Conservation (phyloP, 2,113 vertebrate genomes). For the Platycercus adscitus region DNA sequence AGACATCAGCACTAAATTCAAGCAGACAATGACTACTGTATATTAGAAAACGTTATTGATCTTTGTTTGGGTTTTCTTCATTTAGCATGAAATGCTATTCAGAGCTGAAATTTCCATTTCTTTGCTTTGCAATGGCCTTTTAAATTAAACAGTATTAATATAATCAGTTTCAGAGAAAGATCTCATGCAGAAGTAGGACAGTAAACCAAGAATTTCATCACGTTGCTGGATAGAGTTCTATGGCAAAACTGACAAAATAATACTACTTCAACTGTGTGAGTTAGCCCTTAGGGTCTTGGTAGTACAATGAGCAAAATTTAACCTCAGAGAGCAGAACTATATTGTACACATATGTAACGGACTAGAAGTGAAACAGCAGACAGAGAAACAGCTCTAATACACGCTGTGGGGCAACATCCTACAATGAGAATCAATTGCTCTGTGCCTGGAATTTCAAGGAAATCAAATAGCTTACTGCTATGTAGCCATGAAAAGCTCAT, state of each 20-base stretch:
- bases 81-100: background rate
- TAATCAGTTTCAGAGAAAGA: background rate
- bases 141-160: background rate
- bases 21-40: background rate
- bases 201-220: slow-evolving; percentile 30
- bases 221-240: background rate
- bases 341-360: slow-evolving; percentile 56
- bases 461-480: slow-evolving; percentile 67
- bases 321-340: slow-evolving; percentile 26
- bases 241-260: slow-evolving; percentile 46
- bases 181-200: background rate
- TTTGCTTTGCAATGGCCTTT: background rate
- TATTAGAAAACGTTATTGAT: background rate
- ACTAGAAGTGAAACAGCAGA: slow-evolving; percentile 38
- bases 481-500: slow-evolving; percentile 50
- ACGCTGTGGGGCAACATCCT: slow-evolving; percentile 59
- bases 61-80: background rate
- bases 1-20: background rate
- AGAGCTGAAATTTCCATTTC: background rate
- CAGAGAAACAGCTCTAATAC: slow-evolving; percentile 52
- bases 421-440: slow-evolving; percentile 47
- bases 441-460: slow-evolving; percentile 63
- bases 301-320: slow-evolving; percentile 48
- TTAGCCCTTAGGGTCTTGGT: slow-evolving; percentile 20
- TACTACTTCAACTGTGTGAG: slow-evolving; percentile 29